A percentile compares a stretch with the other conserved stretches of the same genome.
Evolutionary conservation across 2,888 invertebrate species (phyloP).

Genomic region (Drosophila flavopinicola): DNA sequence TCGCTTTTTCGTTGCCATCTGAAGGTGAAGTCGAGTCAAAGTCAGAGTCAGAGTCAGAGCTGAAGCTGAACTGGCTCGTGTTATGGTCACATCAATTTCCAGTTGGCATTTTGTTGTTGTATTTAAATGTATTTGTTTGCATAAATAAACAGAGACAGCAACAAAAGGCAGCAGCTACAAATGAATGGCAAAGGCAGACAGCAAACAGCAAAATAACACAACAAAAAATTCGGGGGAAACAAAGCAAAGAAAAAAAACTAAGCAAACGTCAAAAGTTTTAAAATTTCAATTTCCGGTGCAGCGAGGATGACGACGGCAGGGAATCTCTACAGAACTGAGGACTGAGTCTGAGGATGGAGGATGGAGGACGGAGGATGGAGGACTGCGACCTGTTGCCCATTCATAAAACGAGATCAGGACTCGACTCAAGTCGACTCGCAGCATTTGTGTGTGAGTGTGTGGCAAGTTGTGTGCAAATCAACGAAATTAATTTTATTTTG

Average conservation of each 20-base stretch:
- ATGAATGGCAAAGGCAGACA: conserved; percentile 31
- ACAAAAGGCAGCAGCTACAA: conserved; percentile 11
- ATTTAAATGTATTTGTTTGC: conserved; percentile 74
- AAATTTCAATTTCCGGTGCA: conserved; percentile 79
- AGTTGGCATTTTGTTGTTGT: conserved; percentile 45
- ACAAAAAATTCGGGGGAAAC: conserved; percentile 1
- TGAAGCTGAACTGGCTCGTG: conserved; percentile 54
- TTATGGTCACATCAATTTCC: conserved; percentile 61
- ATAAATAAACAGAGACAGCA: conserved; percentile 58
- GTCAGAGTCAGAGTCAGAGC: too few species aligned
- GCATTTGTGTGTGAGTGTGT: conserved; percentile 12
- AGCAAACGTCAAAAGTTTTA: conserved; percentile 71
- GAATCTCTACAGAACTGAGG: conserved; percentile 39
- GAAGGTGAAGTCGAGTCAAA: neutral
- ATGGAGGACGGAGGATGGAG: neutral
- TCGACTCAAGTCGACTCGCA: too few species aligned
- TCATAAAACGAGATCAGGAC: conserved; percentile 56
- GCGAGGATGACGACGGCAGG: conserved; percentile 20
- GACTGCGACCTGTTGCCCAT: conserved; percentile 52
- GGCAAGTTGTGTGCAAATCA: conserved; percentile 51
- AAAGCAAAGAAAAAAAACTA: conserved; percentile 54
- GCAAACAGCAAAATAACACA: conserved; percentile 18
- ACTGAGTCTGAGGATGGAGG: conserved; percentile 1
- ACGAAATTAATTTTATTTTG: conserved; percentile 79
- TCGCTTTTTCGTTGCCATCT: conserved; percentile 27